Percentiles rank a stretch among this genome's conserved stretches.
Evolutionary conservation across 1,140 invertebrate species (phyloP).

Genomic region (Drosophila asahinai): DNA sequence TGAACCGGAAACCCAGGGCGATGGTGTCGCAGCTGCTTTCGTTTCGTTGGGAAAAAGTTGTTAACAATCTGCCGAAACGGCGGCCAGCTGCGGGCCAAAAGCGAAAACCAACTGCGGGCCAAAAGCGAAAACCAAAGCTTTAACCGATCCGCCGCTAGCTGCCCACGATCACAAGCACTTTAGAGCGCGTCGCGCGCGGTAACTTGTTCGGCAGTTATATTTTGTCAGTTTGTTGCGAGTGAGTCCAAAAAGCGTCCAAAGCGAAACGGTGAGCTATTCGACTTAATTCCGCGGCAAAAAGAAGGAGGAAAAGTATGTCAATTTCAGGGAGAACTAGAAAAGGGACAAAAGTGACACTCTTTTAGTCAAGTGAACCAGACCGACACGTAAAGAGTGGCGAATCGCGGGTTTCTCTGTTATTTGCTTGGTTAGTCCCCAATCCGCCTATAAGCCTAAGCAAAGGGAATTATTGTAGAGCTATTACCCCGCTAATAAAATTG

Average conservation of each 20-base stretch:
- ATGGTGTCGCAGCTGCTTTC: slow-evolving; percentile 31
- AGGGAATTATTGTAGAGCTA: slow-evolving; percentile 36
- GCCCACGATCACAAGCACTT: slow-evolving; percentile 79
- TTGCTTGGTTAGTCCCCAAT: slow-evolving; percentile 3
- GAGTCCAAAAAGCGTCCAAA: not conserved
- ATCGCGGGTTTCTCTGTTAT: slow-evolving; percentile 1
- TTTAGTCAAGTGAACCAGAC: slow-evolving; percentile 2
- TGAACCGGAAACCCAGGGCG: slow-evolving; percentile 66
- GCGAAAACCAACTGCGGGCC: slow-evolving; percentile 51
- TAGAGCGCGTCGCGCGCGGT: slow-evolving; percentile 79
- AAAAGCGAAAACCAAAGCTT: slow-evolving; percentile 69
- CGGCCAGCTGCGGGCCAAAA: slow-evolving; percentile 43
- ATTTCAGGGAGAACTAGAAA: slow-evolving; percentile 1
- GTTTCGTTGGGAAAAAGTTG: slow-evolving; percentile 77
- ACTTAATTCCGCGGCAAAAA: slow-evolving; percentile 2
- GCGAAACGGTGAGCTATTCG: slow-evolving; percentile 20
- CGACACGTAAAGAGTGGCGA: not conserved
- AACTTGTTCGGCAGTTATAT: slow-evolving; percentile 46
- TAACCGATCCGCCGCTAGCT: slow-evolving; percentile 62
- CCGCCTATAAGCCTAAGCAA: slow-evolving; percentile 15
- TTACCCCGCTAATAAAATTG: slow-evolving; percentile 55
- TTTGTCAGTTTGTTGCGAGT: slow-evolving; percentile 29
- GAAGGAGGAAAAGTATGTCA: slow-evolving; percentile 53
- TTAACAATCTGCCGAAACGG: slow-evolving; percentile 62
- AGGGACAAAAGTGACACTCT: not conserved